These are phyloP conservation scores for Eriosoma lanigerum DNA, from an alignment of 1,140 invertebrate genomes.

Conservation along the genomic window DNA sequence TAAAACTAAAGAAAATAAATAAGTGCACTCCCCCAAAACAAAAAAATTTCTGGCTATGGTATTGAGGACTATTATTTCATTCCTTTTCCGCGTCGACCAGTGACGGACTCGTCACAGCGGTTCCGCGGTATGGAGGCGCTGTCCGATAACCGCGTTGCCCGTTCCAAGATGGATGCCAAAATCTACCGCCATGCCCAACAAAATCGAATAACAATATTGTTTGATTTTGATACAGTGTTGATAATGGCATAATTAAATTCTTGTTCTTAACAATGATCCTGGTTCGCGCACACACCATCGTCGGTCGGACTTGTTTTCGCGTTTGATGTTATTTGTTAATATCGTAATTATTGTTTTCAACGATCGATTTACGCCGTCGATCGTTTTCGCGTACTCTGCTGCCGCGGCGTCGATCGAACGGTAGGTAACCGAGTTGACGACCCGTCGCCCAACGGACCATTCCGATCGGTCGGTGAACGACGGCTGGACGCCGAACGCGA, in stretches of 20 bases:
- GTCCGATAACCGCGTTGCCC: not conserved
- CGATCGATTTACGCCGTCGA: not conserved
- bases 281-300: not conserved
- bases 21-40: too few species aligned
- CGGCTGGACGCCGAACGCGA: too few species aligned
- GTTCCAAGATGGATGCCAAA: constrained; percentile 29
- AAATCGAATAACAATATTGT: constrained; percentile 38
- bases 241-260: constrained; percentile 21
- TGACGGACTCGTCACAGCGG: constrained; percentile 62
- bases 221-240: not conserved
- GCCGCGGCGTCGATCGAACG: too few species aligned
- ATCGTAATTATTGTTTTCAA: not conserved
- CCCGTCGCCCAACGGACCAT: not conserved
- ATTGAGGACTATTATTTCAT: too few species aligned
- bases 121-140: not conserved
- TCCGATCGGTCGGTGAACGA: too few species aligned
- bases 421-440: too few species aligned
- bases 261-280: constrained; percentile 41
- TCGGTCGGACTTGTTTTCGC: not conserved
- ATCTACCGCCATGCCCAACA: constrained; percentile 9
- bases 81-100: too few species aligned
- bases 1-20: too few species aligned
- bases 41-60: too few species aligned
- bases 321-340: not conserved
- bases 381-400: not conserved